Evolutionary conservation across 2,113 vertebrate genomes (phyloP), one percentile per base, ranked within the genome.

Genomic region (Marmota monax): DNA sequence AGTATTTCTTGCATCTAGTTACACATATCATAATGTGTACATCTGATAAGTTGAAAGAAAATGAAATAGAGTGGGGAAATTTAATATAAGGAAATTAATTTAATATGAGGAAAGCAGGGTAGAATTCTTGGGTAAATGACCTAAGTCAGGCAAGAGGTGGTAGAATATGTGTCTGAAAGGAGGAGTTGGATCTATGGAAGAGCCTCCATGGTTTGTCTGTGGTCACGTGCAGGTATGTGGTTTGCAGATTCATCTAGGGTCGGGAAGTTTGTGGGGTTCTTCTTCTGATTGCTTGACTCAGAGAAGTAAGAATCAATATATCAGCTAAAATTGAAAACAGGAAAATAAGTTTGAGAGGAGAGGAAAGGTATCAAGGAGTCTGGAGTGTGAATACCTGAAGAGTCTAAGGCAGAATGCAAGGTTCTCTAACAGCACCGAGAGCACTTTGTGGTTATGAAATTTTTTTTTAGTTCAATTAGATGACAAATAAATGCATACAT

Each of bases 181-280:
- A 39, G 8, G 56, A 14, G 16, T 7, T 16, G 2, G 8, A 58
- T 29, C 32, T 29, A 16, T 16, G 27, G 1, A 0, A 32, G 45
- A 73, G 5, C 3, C 17, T 12, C 12, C 18, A 5, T 32, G 12
- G 11, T 63, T 76, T 56, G 69, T 63, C 14, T 42, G 7, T 32
- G 7, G 14, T 58, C 39, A 45, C 2, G 17, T 16, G 7, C 16
- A 86, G 16, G 7, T 18, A 25, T 5, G 11, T 8, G 27, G 5
- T 6, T 11, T 25, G 8, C 37, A 27, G 18, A 11, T 48, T 18
- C 32, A 14, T 4, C 22, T 27, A 1, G 16, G 4, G 5, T 9
- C 0, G 34, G 22, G 61, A 27, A 56, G 23, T 78, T 27, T 76
- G 11, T 88, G 12, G 13, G 25, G 4, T 83, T 93, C 56, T 94